Base-by-base conservation (phyloP, 2,797 vertebrate genomes). In the Hippoglossus hippoglossus region DNA sequence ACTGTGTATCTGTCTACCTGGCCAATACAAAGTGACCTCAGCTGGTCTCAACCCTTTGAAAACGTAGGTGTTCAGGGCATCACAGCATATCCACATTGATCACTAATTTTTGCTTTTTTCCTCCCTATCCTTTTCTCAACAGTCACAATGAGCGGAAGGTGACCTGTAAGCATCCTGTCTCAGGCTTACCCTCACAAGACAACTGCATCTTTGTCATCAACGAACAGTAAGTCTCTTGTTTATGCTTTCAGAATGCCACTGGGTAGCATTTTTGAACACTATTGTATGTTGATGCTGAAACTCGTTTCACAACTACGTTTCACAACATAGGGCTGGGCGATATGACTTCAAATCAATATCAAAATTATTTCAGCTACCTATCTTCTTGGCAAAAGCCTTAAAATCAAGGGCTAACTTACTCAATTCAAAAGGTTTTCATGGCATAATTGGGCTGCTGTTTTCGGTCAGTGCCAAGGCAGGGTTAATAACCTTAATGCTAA, bases 131-230 rank as follows among this genome's bases (percentile, higher is more conserved):
- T 56, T 0, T 67, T 77, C 34, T 75, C 54, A 16, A 64, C 75
- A 99, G 97, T 86, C 97, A 99, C 77, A 99, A 99, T 96, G 97
- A 99, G 91, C 93, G 97, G 83, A 99, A 99, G 95, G 98, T 99
- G 88, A 99, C 97, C 81, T 99, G 98, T 85, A 98, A 97, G 67
- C 98, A 99, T 85, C 98, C 98, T 22, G 96, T 99, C 66, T 96
- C 96, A 25, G 96, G 94, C 79, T 90, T 95, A 60, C 96, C 98
- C 13, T 99, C 98, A 0, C 98, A 99, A 87, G 98, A 99, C 93
- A 99, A 99, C 87, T 99, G 98, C 86, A 99, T 99, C 94, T 99
- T 99, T 92, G 97, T 99, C 41, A 91, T 99, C 86, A 99, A 96
- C 86, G 98, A 99, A 91, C 97, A 98, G 98, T 99, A 95, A 98